phyloP scores from a whole-genome alignment of 1,140 invertebrate species.

The Aphelenchoides fujianensis region DNA sequence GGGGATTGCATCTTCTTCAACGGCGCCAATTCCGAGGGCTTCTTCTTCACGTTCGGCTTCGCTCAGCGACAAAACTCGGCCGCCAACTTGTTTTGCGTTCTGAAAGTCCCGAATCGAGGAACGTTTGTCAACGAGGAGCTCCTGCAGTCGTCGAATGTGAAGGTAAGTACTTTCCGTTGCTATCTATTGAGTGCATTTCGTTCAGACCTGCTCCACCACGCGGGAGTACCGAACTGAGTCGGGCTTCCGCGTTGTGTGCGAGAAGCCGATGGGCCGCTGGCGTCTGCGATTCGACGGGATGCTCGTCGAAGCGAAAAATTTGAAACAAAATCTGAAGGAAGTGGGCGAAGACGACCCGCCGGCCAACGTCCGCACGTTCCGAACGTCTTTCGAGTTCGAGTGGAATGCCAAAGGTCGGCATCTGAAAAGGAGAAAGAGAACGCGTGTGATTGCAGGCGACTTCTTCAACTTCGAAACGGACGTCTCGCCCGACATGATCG shows the following conservation, averaged over 20 bases:
- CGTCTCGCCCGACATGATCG: conserved; percentile 48
- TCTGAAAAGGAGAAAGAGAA: background rate
- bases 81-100: conserved; percentile 53
- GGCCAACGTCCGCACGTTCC: conserved; percentile 17
- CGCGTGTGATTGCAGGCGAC: conserved; percentile 44
- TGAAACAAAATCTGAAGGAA: conserved; percentile 20
- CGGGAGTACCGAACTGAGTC: conserved; percentile 38
- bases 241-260: conserved; percentile 41
- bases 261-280: conserved; percentile 53
- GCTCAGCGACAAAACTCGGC: conserved; percentile 48
- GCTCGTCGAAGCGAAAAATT: conserved; percentile 23
- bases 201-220: background rate
- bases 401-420: conserved; percentile 33
- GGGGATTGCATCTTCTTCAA: conserved; percentile 53
- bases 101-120: conserved; percentile 46
- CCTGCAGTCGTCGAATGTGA: conserved; percentile 42
- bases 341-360: conserved; percentile 28
- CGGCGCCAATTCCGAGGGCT: conserved; percentile 48
- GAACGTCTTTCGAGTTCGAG: conserved; percentile 41
- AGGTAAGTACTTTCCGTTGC: conserved; percentile 37
- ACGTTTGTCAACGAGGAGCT: conserved; percentile 52
- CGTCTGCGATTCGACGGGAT: conserved; percentile 40
- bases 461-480: conserved; percentile 53
- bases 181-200: conserved; percentile 14
- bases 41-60: conserved; percentile 52